phyloP scores from a whole-genome alignment of 2,888 invertebrate genomes.

The Charanyca ferruginea region DNA sequence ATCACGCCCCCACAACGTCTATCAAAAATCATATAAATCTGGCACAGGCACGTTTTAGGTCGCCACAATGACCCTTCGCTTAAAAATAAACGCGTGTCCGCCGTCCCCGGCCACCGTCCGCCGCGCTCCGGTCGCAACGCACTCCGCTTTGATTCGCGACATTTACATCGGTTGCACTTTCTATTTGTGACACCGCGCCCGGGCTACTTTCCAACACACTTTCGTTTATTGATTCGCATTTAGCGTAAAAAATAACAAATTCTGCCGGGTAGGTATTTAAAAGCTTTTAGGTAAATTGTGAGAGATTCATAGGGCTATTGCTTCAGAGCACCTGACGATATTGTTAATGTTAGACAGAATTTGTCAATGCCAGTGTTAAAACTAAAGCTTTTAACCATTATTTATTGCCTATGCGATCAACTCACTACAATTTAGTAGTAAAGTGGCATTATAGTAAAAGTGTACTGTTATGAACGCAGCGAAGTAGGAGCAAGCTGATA shows the following conservation, averaged over 20 bases:
- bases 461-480: slow-evolving; percentile 67
- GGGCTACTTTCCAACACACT: slow-evolving; percentile 66
- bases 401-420: background rate
- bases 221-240: slow-evolving; percentile 35
- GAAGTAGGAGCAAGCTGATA: slow-evolving; percentile 57
- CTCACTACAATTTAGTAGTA: background rate
- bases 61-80: slow-evolving; percentile 75
- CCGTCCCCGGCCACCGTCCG: slow-evolving; percentile 62
- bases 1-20: slow-evolving; percentile 69
- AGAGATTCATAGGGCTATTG: background rate
- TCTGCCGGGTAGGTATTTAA: background rate
- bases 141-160: slow-evolving; percentile 75
- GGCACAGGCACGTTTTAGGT: slow-evolving; percentile 78
- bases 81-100: slow-evolving; percentile 80
- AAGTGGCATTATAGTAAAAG: slow-evolving; percentile 21
- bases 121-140: slow-evolving; percentile 52
- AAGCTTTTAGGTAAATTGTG: slow-evolving; percentile 22
- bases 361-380: background rate
- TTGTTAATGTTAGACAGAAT: background rate
- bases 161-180: slow-evolving; percentile 86
- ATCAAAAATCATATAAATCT: slow-evolving; percentile 82
- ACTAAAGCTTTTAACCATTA: background rate
- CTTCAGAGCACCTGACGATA: background rate
- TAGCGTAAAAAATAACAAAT: slow-evolving; percentile 18
- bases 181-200: slow-evolving; percentile 81